Conservation (phyloP, 2,113 vertebrate genomes). For the Cyprinodon tularosa region DNA sequence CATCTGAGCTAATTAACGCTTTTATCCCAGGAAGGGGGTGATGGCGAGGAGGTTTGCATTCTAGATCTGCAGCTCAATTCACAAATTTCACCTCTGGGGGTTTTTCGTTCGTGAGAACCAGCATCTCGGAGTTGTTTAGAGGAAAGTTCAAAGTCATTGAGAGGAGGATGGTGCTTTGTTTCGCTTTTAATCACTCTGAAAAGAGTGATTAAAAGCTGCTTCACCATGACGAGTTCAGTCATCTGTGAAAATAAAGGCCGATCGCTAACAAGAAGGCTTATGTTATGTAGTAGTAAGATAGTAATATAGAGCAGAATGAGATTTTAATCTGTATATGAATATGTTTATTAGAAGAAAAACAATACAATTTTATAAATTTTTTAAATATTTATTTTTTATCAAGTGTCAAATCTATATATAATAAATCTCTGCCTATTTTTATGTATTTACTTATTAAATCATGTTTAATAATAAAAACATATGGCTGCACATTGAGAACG, state of each 20-base stretch:
- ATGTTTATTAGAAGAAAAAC: not conserved
- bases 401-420: not conserved
- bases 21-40: constrained; percentile 48
- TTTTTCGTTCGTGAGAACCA: constrained; percentile 78
- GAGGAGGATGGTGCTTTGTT: constrained; percentile 72
- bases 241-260: constrained; percentile 80
- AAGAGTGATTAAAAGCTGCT: constrained; percentile 69
- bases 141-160: constrained; percentile 72
- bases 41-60: not conserved
- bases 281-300: constrained; percentile 69
- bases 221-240: constrained; percentile 79
- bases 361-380: not conserved
- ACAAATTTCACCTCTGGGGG: constrained; percentile 66
- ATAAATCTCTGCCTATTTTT: too few species aligned
- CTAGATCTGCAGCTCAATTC: constrained; percentile 73
- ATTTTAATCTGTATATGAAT: not conserved
- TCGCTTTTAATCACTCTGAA: constrained; percentile 58
- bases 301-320: constrained; percentile 45
- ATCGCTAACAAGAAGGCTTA: constrained; percentile 76
- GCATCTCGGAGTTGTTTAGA: constrained; percentile 70
- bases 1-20: constrained; percentile 77
- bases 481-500: not conserved
- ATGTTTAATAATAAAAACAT: not conserved
- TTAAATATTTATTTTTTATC: not conserved
- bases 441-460: too few species aligned